Evolutionary conservation across 2,113 vertebrate species (phyloP).

Genomic region (Origma solitaria): DNA sequence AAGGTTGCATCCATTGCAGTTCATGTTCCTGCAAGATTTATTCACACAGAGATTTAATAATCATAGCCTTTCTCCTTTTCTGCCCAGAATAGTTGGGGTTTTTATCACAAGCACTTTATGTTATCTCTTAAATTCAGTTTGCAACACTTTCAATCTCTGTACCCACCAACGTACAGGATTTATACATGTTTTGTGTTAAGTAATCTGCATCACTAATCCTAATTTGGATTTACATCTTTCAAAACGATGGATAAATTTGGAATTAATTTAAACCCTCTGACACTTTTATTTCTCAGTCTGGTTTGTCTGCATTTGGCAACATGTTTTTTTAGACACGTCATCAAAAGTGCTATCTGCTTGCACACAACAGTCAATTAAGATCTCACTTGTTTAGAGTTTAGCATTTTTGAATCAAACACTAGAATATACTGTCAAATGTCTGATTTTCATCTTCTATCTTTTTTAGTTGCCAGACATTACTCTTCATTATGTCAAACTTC

Average conservation of each 20-base stretch:
- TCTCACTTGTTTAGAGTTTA: background rate
- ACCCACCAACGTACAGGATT: background rate
- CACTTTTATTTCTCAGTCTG: background rate
- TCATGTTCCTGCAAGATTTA: background rate
- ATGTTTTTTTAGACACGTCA: background rate
- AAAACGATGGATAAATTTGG: background rate
- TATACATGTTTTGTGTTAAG: background rate
- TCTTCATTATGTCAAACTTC: background rate
- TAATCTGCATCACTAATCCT: constrained; percentile 44
- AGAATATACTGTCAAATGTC: background rate
- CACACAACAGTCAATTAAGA: background rate
- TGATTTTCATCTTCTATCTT: background rate
- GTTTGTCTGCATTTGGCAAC: background rate
- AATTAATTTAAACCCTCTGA: constrained; percentile 13
- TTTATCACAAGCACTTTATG: background rate
- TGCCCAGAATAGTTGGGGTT: background rate
- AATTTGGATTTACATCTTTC: constrained; percentile 52
- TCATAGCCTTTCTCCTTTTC: background rate
- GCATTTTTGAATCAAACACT: background rate
- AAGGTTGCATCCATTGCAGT: background rate
- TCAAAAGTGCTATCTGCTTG: background rate
- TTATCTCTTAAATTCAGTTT: constrained; percentile 31
- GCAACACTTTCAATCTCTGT: background rate
- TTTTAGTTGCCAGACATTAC: constrained; percentile 6
- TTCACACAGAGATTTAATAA: background rate